Base-by-base conservation (phyloP, 2,113 vertebrate genomes). In the Macaca nemestrina region DNA sequence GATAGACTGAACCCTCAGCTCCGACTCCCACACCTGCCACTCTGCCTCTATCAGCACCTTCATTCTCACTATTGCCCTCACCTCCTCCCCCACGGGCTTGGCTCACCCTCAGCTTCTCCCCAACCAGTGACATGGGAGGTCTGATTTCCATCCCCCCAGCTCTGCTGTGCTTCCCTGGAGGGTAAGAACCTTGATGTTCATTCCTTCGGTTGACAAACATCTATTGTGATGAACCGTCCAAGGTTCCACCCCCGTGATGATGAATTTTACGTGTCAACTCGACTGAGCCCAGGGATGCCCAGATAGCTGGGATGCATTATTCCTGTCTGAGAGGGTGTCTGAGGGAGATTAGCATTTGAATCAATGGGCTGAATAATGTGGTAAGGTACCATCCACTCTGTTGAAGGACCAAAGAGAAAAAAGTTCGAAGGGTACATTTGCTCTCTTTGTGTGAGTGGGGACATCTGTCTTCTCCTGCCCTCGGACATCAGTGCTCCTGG, bases 131-230 rank as follows among this genome's bases (percentile, higher is more conserved):
- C 3, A 10, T 6, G 38, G 7, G 76, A 57, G n/a, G 27, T 30
- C 2, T 0, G 50, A 17, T 9, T 59, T 52, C 40, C 1, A 14
- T 4, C 1, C 20, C 9, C 2, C 22, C 27, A 55, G 22, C 70
- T 68, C 20, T n/a, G 6, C 3, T 2, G 13, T 17, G 7, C 20
- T n/a, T 43, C 78, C 30, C 20, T 76, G 6, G 30, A 67, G 45
- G 38, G 45, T 20, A 27, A 1, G 11, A 57, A 48, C 38, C 13
- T 48, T 76, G 22, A 22, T 13, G 67, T 6, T 6, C 8, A 59
- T 17, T 52, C 14, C 8, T 35, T 52, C 8, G 20, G 20, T 5
- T 25, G 20, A n/a, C 79, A 90, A 48, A 75, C 3, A 6, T 35
- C 50, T 32, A 27, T n/a, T 22, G 38, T 35, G 40, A 75, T 40